phyloP scores from a whole-genome alignment of 2,113 vertebrate genomes.

The Mungos mungo region DNA sequence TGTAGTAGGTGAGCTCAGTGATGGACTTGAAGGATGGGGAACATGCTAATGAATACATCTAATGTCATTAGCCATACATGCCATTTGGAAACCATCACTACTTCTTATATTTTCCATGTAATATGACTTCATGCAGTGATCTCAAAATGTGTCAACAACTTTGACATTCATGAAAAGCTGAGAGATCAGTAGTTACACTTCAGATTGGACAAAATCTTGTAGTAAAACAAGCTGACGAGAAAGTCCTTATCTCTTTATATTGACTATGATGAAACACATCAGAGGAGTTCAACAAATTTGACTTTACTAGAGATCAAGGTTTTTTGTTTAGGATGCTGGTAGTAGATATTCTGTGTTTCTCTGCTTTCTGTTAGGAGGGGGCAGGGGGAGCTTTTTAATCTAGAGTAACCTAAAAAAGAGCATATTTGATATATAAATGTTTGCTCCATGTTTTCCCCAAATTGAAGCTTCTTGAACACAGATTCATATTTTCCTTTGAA shows the following conservation, averaged over 20 bases:
- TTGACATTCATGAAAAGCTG: background rate
- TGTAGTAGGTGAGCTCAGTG: background rate
- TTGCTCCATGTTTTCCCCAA: background rate
- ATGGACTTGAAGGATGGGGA: background rate
- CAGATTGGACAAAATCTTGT: background rate
- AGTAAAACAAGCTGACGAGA: background rate
- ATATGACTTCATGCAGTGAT: background rate
- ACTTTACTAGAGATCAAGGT: background rate
- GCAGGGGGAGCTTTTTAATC: background rate
- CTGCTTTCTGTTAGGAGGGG: background rate
- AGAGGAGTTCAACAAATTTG: conserved; percentile 1
- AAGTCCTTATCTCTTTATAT: background rate
- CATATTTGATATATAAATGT: background rate
- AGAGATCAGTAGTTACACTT: background rate
- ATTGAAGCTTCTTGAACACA: background rate
- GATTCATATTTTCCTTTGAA: background rate
- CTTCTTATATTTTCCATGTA: background rate
- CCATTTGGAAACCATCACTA: background rate
- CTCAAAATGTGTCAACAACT: background rate
- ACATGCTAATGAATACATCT: background rate
- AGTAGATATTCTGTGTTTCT: background rate
- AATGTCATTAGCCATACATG: background rate
- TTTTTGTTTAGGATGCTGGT: background rate
- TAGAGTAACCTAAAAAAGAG: background rate
- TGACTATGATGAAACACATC: background rate